Base-by-base conservation (phyloP, 2,797 vertebrate species). In the Enteromius afrohamiltoni region DNA sequence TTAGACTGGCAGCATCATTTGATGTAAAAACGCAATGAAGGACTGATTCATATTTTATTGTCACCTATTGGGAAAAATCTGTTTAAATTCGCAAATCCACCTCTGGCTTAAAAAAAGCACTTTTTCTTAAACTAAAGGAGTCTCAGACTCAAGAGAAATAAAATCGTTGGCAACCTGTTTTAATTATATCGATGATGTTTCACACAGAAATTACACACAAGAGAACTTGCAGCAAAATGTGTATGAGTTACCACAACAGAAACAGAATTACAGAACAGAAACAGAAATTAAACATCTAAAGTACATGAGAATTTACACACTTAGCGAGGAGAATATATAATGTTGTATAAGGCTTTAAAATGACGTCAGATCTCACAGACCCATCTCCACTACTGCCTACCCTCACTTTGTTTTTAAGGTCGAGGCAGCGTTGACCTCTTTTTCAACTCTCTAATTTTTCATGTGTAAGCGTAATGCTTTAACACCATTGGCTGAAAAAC, bases 371-470 rank as follows among this genome's bases (percentile, higher is more conserved):
- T 86, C 73, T 74, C 68, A 26, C 29, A 4, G 6, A 40, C 62
- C 65, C 49, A 34, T 58, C 49, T 62, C 83, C 84, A 83, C 51
- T 83, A 86, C 71, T 69, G 83, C 88, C 71, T 88, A 67, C 84
- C 87, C 91, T 91, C 88, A 89, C 92, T 87, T 88, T 90, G 91
- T 89, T 87, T 88, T 87, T 86, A 42, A 77, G 90, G 92, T 92
- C 89, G 91, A 83, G 86, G 90, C 87, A 74, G 89, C 89, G 80
- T 79, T 95, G 94, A 95, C 94, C 95, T 94, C 90, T 93, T 94
- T 94, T 91, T 95, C 92, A 95, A 94, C 94, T 90, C 93, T 91
- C 65, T 88, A 87, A 89, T 91, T 92, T 93, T 90, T 93, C 86
- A 91, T 92, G 92, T 91, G 89, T 89, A 92, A 85, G 92, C 83